Evolutionary conservation across 1,140 invertebrate genomes (phyloP), one percentile per base, ranked within the genome.

Genomic region (Phenacoccus solenopsis): DNA sequence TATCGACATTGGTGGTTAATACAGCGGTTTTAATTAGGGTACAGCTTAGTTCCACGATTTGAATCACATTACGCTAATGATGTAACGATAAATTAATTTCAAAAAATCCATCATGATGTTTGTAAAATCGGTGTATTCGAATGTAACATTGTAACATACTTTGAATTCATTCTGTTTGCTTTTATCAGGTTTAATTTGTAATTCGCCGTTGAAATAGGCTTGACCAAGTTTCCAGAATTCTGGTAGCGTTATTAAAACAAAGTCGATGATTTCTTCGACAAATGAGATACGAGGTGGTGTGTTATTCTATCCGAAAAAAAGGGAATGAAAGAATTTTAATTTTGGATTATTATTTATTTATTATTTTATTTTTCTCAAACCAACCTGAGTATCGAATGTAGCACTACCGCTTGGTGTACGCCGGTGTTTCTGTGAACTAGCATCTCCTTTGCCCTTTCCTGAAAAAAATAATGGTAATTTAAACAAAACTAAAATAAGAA

Each of bases 141-240:
- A 24, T n/a, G 71, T 67, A n/a, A n/a, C n/a, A n/a, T n/a, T 64
- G 71, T 71, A 76, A 76, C 3, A 16, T 49, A 88, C 87, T 80
- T 90, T 90, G 73, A 89, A 90, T 73, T 85, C 83, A 35, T 81
- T 78, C 75, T 89, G 86, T 76, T 89, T 88, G 32, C 83, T 84
- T 1, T 82, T 79, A 76, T 90, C 85, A 56, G 89, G 84, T 70
- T 85, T 84, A 1, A 87, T 84, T 73, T 88, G 83, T 12, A 96
- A 77, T 75, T 94, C 90, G 1, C 90, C 91, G 13, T 86, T 88
- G 76, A 96, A 93, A 79, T 96, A 96, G 68, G 89, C 86, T 77
- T 94, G 91, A 1, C 93, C 91, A 1, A 96, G 82, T 78, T 90
- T 89, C 91, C 92, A 94, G 10, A 96, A 80, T 78, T 94, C 90